Evolutionary conservation across 1,140 invertebrate genomes (phyloP).

Genomic region (Danaus plexippus): DNA sequence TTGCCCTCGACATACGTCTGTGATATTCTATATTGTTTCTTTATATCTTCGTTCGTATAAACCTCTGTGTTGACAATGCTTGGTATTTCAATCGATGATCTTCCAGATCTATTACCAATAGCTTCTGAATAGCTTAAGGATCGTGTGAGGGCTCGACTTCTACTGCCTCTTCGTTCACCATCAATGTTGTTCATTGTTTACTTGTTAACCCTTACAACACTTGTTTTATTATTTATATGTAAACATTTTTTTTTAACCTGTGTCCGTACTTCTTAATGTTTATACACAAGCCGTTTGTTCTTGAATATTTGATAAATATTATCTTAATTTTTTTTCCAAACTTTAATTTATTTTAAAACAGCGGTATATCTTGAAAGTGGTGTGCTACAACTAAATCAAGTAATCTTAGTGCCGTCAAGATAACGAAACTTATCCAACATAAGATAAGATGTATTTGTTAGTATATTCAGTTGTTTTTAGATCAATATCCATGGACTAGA

Average conservation of each 20-base stretch:
- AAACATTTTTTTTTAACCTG: background rate
- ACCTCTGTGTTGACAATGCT: constrained; percentile 52
- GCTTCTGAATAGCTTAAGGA: constrained; percentile 63
- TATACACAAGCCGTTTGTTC: background rate
- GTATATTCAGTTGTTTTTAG: constrained; percentile 34
- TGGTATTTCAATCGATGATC: constrained; percentile 60
- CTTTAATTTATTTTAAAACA: constrained; percentile 12
- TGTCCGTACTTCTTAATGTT: background rate
- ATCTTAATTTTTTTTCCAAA: background rate
- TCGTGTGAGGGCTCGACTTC: constrained; percentile 44
- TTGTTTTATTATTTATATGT: background rate
- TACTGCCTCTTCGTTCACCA: constrained; percentile 41
- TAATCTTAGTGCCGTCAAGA: constrained; percentile 44
- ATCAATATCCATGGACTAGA: constrained; percentile 49
- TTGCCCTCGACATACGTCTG: constrained; percentile 63
- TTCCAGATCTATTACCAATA: constrained; percentile 45
- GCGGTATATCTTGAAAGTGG: constrained; percentile 23
- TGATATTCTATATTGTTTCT: constrained; percentile 59
- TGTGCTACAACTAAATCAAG: constrained; percentile 29
- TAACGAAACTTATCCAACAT: constrained; percentile 42
- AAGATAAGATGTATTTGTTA: constrained; percentile 56
- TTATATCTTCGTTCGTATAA: constrained; percentile 59
- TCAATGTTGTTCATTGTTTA: constrained; percentile 19
- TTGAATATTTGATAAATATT: background rate
- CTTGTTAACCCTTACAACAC: constrained; percentile 1